A percentile compares a stretch with the other conserved stretches of the same genome.
Conservation (phyloP, 2,888 invertebrate species). For the Diaperis boleti region DNA sequence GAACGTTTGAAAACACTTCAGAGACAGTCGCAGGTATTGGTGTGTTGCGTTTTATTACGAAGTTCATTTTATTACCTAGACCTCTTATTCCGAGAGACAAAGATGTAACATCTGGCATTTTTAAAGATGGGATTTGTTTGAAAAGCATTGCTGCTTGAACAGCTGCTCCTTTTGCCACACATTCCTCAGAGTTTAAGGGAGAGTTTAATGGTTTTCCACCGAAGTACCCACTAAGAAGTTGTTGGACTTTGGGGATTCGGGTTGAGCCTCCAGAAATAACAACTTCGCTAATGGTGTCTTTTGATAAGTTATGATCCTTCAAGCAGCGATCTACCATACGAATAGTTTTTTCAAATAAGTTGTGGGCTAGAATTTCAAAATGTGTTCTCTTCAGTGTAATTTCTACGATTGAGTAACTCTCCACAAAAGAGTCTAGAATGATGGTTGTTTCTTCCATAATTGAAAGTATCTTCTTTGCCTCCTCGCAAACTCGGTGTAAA, state of each 20-base stretch:
- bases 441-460: slow-evolving; percentile 23
- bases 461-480: slow-evolving; percentile 44
- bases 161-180: slow-evolving; percentile 11
- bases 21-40: slow-evolving; percentile 4
- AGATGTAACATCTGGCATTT: slow-evolving; percentile 50
- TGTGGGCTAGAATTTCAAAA: slow-evolving; percentile 48
- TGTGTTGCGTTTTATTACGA: slow-evolving; percentile 41
- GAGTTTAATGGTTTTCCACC: slow-evolving; percentile 4
- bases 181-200: background rate
- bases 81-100: slow-evolving; percentile 49
- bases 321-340: slow-evolving; percentile 46
- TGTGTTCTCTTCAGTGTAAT: slow-evolving; percentile 43
- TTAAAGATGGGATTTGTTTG: slow-evolving; percentile 13
- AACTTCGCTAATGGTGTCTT: slow-evolving; percentile 50
- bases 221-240: slow-evolving; percentile 48
- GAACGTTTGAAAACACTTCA: slow-evolving; percentile 1
- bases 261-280: slow-evolving; percentile 55
- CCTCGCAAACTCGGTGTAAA: slow-evolving; percentile 45
- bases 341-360: slow-evolving; percentile 47
- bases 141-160: slow-evolving; percentile 3
- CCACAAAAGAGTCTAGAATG: slow-evolving; percentile 16
- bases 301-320: slow-evolving; percentile 40
- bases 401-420: background rate
- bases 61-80: slow-evolving; percentile 41
- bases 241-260: slow-evolving; percentile 52